Base-by-base conservation (phyloP, 2,797 vertebrate species). In the Myotis planiceps region DNA sequence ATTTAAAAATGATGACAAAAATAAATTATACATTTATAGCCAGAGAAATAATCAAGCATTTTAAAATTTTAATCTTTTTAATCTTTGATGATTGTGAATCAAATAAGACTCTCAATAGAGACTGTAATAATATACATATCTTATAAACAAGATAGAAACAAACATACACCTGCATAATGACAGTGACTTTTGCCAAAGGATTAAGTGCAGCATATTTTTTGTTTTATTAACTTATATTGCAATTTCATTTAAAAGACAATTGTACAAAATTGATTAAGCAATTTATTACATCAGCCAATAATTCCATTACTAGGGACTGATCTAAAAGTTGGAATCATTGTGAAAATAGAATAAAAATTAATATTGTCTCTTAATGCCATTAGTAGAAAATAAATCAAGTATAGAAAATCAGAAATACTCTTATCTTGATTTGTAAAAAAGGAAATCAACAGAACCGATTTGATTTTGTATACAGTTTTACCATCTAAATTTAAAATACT, bases 181-280 rank as follows among this genome's bases (percentile, higher is more conserved):
- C 5, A 87, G 6, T 53, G 14, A 78, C n/a, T 58, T 88, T 88
- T 80, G 3, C 69, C 74, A 63, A 90, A 84, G 1, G 6, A 75
- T 84, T n/a, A 82, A 80, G 76, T 65, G n/a, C 5, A 58, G 25
- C 14, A 84, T 82, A 27, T 29, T 63, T 94, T 75, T 88, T 66
- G 53, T 69, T 82, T 53, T 66, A 89, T 51, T 89, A 88, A 85
- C 4, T 58, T 80, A 53, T 29, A 81, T 65, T 71, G 2, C 60
- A 91, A 66, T 81, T 53, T 18, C 81, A 97, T 91, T 65, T 90
- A 81, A 58, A 90, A 65, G 14, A 75, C 84, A 85, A 80, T 88
- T 78, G 23, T 85, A 51, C 51, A 84, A 93, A 87, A 51, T 37
- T 42, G 37, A 55, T 63, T 74, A 92, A 88, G 51, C 53, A 93